Evolutionary conservation across 2,113 vertebrate species (phyloP), one percentile per base, ranked within the genome.

Genomic region (Acinonyx jubatus): DNA sequence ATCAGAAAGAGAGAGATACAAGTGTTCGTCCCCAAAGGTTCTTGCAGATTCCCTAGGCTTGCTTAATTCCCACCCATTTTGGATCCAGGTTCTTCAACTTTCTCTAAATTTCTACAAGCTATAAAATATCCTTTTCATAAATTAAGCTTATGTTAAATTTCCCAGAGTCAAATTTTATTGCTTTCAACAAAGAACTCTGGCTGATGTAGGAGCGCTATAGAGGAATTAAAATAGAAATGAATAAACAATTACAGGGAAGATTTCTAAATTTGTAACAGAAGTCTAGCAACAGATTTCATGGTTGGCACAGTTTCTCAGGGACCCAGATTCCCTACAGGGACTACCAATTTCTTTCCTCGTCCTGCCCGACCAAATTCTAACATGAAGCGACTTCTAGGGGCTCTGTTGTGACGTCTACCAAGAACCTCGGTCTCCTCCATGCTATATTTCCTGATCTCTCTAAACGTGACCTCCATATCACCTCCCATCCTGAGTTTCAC

Each of bases 121-220:
- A 71, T 4, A n/a, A 69, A 66, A 83, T 52, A 61, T 21, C 25
- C 55, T 83, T 73, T 73, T 27, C 71, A 15, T 78, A 84, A 90
- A 92, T 50, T 48, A 89, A 92, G 16, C 86, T 76, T 92, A 61
- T 52, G 11, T 63, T 57, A 93, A 90, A 52, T 92, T 61, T 92
- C 4, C 41, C 45, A 68, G 48, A 87, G 45, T 80, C 81, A 91
- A 73, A 61, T 80, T 79, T 21, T 89, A 7, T 61, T 63, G 12
- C 36, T 80, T 93, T 94, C 55, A 92, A 92, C 16, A 79, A 89
- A 81, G 33, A 29, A 69, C 31, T 52, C 73, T 61, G 31, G 7
- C 1, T 81, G 23, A 50, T 45, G 52, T 14, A 93, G 69, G 29
- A 79, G 48, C 0, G 63, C n/a, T 85, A 79, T 25, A 73, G 36